A percentile compares a stretch with the other conserved stretches of the same genome.
These are phyloP conservation scores for Ypsolopha scabrella DNA, from an alignment of 2,888 invertebrate species.

Conservation along the genomic window DNA sequence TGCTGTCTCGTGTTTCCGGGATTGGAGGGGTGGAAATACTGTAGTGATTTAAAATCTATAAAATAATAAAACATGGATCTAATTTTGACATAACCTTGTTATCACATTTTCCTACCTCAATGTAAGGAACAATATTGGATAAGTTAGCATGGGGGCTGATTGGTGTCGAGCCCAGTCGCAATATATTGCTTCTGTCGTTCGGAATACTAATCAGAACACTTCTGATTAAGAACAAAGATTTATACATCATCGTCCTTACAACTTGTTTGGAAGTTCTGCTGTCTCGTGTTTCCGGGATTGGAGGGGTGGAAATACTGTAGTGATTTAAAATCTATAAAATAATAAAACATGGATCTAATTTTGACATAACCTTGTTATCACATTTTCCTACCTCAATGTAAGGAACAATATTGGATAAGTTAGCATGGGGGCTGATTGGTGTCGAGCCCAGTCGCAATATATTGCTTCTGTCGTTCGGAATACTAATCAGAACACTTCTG, in stretches of 20 bases:
- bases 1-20: no score
- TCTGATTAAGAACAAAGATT: slow-evolving; percentile 22
- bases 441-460: slow-evolving; percentile 47
- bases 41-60: no score
- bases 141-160: slow-evolving; percentile 56
- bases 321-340: no score
- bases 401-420: slow-evolving; percentile 45
- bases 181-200: slow-evolving; percentile 46
- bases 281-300: no score
- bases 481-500: slow-evolving; percentile 34
- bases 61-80: no score
- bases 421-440: slow-evolving; percentile 55
- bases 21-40: neutral
- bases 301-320: neutral
- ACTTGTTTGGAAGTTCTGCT: no score
- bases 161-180: slow-evolving; percentile 47
- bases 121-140: slow-evolving; percentile 34
- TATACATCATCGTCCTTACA: neutral
- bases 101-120: neutral
- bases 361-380: neutral
- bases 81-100: slow-evolving; percentile 3
- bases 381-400: slow-evolving; percentile 1
- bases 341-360: no score
- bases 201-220: slow-evolving; percentile 43
- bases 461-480: slow-evolving; percentile 44